Percentiles rank a stretch among this genome's conserved stretches.
Conservation (phyloP, 1,140 invertebrate genomes). For the Apolygus lucorum region DNA sequence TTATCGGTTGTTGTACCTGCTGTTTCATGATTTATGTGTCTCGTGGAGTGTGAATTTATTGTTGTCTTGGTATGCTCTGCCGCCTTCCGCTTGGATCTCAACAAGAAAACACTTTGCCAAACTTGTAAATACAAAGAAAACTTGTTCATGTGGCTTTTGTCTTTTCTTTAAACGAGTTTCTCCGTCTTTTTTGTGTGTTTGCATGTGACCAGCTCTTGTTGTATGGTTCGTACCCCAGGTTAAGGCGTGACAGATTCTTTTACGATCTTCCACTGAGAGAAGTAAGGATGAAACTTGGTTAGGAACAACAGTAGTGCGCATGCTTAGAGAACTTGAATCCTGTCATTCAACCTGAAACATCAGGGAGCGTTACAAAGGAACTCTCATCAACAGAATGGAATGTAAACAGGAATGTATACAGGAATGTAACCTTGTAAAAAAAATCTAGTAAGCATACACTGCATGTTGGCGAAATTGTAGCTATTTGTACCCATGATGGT, state of each 20-base stretch:
- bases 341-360: too few relatives aligned
- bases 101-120: not conserved
- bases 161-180: conserved; percentile 9
- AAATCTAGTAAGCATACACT: too few relatives aligned
- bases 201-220: conserved; percentile 46
- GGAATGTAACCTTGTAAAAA: too few relatives aligned
- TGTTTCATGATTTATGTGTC: too few relatives aligned
- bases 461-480: too few relatives aligned
- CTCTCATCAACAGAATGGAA: too few relatives aligned
- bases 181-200: conserved; percentile 37
- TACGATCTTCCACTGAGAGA: conserved; percentile 36
- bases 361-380: too few relatives aligned
- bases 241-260: conserved; percentile 57
- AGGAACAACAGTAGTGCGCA: not conserved
- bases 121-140: conserved; percentile 1
- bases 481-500: too few relatives aligned
- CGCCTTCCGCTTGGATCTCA: not conserved
- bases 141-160: conserved; percentile 24
- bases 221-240: conserved; percentile 56
- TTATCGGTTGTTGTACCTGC: too few relatives aligned
- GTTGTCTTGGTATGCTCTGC: not conserved
- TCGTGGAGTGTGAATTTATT: too few relatives aligned
- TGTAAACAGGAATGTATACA: too few relatives aligned
- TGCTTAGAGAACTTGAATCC: too few relatives aligned
- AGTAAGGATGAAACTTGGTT: conserved; percentile 34